phyloP scores from a whole-genome alignment of 2,888 invertebrate genomes.

The Tubiluchus corallicola region DNA sequence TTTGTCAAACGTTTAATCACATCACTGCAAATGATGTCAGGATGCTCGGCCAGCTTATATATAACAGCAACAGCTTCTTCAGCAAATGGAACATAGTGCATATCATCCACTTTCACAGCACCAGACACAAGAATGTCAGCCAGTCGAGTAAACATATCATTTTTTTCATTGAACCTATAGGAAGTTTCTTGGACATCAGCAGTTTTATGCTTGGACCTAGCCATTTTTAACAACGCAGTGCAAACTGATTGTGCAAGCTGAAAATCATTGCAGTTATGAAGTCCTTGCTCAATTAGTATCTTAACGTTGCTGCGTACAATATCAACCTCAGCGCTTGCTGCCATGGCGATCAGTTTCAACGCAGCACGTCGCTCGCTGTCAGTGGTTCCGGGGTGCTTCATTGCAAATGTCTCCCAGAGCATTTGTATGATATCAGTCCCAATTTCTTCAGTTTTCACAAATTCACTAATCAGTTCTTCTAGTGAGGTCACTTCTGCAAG shows the following conservation, averaged over 20 bases:
- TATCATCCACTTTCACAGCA: slow-evolving; percentile 26
- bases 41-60: slow-evolving; percentile 41
- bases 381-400: slow-evolving; percentile 45
- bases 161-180: slow-evolving; percentile 33
- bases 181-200: no score
- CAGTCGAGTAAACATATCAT: slow-evolving; percentile 37
- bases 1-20: no score
- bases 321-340: slow-evolving; percentile 35
- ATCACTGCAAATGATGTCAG: slow-evolving; percentile 32
- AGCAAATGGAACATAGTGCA: slow-evolving; percentile 38
- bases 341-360: slow-evolving; percentile 57
- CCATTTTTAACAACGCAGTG: slow-evolving; percentile 35
- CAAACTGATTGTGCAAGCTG: slow-evolving; percentile 40
- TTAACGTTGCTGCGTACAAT: slow-evolving; percentile 42
- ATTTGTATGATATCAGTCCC: slow-evolving; percentile 38
- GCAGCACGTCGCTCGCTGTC: slow-evolving; percentile 52
- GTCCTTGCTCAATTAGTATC: slow-evolving; percentile 49
- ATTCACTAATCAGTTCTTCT: slow-evolving; percentile 41
- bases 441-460: slow-evolving; percentile 39
- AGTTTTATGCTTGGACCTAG: no score
- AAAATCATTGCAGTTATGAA: slow-evolving; percentile 38
- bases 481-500: slow-evolving; percentile 41
- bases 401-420: slow-evolving; percentile 62
- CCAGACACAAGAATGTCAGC: slow-evolving; percentile 33
- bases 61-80: slow-evolving; percentile 40